Conservation (phyloP, 2,797 vertebrate genomes). For the Mormyrops attenuatus region DNA sequence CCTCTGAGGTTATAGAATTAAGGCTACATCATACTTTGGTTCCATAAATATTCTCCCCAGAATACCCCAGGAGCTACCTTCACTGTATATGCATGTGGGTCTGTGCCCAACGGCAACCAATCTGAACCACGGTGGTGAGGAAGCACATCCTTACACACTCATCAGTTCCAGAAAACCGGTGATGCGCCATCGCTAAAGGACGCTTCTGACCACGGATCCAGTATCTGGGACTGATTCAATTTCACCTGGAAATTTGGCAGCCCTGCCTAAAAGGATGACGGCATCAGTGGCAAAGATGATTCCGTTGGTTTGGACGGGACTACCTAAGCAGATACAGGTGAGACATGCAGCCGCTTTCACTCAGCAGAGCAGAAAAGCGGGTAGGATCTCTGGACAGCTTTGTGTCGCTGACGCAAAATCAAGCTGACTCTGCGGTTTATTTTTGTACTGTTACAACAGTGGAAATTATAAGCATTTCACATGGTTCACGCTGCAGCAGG, state of each 20-base stretch:
- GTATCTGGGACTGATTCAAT: not conserved
- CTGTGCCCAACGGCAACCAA: not conserved
- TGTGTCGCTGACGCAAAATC: not conserved
- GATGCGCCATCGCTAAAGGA: not conserved
- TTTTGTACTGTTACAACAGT: not conserved
- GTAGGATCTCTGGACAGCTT: not conserved
- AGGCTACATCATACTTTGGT: conserved; percentile 24
- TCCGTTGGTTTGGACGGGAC: not conserved
- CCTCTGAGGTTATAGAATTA: not conserved
- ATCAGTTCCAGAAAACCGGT: not conserved
- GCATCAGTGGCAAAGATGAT: not conserved
- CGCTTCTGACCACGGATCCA: not conserved
- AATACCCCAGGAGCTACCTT: not conserved
- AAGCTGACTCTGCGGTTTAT: not conserved
- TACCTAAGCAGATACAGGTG: not conserved
- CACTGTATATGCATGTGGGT: not conserved
- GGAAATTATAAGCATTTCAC: not conserved
- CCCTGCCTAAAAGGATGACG: not conserved
- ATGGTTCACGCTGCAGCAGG: not conserved
- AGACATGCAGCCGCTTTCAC: not conserved
- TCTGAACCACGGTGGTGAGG: not conserved
- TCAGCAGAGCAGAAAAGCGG: not conserved
- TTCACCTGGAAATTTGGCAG: not conserved
- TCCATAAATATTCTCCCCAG: not conserved
- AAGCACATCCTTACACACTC: not conserved